Percentiles rank a stretch among this genome's conserved stretches.
Evolutionary conservation across 2,888 invertebrate genomes (phyloP).

Genomic region (Pristionchus entomophagus): DNA sequence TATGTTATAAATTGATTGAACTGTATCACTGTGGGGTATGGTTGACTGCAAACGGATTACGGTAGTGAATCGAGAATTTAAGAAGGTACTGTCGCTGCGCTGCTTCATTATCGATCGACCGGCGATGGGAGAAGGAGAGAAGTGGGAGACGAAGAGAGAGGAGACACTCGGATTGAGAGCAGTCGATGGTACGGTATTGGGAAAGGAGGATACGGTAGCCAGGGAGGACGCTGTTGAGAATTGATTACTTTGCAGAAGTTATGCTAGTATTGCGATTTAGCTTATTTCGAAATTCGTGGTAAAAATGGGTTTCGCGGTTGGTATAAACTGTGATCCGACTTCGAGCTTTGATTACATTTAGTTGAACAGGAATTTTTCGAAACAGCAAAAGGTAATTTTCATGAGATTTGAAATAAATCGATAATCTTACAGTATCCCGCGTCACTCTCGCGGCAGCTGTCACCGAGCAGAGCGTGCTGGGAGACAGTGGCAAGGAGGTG

Average conservation of each 20-base stretch:
- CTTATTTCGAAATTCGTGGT: too few species aligned
- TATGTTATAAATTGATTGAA: too few species aligned
- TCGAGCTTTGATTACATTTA: too few species aligned
- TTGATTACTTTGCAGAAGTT: background rate
- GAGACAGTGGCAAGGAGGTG: constrained; percentile 48
- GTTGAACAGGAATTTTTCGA: too few species aligned
- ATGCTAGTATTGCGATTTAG: too few species aligned
- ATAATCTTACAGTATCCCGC: constrained; percentile 54
- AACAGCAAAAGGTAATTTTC: too few species aligned
- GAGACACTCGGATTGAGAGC: constrained; percentile 62
- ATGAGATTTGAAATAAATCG: too few species aligned
- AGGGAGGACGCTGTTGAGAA: background rate
- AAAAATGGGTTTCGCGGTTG: too few species aligned
- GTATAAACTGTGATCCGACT: too few species aligned
- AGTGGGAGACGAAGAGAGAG: constrained; percentile 53
- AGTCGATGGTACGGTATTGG: constrained; percentile 52
- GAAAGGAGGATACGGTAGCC: background rate
- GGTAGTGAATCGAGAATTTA: constrained; percentile 27
- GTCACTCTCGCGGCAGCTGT: constrained; percentile 54
- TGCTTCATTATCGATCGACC: constrained; percentile 63
- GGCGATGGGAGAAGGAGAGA: constrained; percentile 55
- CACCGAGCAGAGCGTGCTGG: constrained; percentile 52
- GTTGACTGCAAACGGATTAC: background rate
- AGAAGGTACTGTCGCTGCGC: constrained; percentile 55
- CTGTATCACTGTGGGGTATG: too few species aligned